phyloP scores from a whole-genome alignment of 1,140 invertebrate species.

The Ostrea edulis region DNA sequence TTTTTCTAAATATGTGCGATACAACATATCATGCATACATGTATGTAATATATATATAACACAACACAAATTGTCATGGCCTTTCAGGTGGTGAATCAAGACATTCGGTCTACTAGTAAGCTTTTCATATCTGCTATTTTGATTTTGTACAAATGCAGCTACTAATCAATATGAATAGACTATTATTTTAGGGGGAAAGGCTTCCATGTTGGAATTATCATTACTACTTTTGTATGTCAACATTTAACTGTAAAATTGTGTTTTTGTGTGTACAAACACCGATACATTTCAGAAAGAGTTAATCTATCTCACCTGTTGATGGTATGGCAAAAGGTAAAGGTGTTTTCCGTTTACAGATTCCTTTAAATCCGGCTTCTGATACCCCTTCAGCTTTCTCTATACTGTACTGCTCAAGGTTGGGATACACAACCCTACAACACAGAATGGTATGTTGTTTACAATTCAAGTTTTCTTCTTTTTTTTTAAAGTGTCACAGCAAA shows the following conservation, averaged over 20 bases:
- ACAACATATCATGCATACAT: constrained; percentile 26
- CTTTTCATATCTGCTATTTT: too few species aligned
- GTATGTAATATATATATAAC: background rate
- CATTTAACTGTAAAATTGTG: too few species aligned
- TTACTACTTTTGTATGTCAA: too few species aligned
- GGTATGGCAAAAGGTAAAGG: constrained; percentile 71
- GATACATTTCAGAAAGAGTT: too few species aligned
- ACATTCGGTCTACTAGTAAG: background rate
- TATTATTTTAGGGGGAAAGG: background rate
- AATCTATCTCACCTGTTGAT: constrained; percentile 51
- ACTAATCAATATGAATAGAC: background rate
- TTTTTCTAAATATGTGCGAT: background rate
- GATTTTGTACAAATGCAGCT: too few species aligned
- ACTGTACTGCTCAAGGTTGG: constrained; percentile 68
- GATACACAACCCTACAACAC: constrained; percentile 64
- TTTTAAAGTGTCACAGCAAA: too few species aligned
- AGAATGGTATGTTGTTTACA: too few species aligned
- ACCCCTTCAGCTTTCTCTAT: constrained; percentile 83
- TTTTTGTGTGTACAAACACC: too few species aligned
- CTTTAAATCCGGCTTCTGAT: constrained; percentile 84
- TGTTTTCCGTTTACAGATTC: constrained; percentile 81
- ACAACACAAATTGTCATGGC: constrained; percentile 20
- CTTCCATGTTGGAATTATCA: background rate
- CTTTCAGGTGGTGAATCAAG: background rate
- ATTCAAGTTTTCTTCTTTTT: too few species aligned